Conservation (phyloP, 2,888 invertebrate species). For the Notodonta ziczac region DNA sequence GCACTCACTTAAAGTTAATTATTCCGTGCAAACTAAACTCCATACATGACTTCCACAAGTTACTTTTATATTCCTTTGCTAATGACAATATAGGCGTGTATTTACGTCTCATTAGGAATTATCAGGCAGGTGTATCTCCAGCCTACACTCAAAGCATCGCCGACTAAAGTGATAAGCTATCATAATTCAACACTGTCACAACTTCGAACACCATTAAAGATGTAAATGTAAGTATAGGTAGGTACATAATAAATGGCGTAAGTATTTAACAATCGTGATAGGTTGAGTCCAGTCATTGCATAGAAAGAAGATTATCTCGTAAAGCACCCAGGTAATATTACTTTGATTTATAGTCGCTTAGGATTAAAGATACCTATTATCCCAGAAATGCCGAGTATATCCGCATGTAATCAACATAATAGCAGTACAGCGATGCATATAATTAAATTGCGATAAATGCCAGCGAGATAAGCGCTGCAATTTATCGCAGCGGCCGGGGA, state of each 20-base stretch:
- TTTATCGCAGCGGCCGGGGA: constrained; percentile 40
- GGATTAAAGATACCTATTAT: too few species aligned
- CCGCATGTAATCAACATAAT: neutral
- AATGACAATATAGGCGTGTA: neutral
- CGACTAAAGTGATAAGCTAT: constrained; percentile 10
- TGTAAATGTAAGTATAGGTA: neutral
- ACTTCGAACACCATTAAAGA: neutral
- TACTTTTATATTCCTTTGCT: too few species aligned
- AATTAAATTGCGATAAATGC: constrained; percentile 72
- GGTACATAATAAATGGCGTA: too few species aligned
- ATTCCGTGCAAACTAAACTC: too few species aligned
- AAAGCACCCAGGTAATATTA: too few species aligned
- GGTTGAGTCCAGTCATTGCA: too few species aligned
- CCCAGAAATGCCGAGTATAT: neutral
- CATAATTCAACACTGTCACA: neutral
- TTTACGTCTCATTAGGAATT: neutral
- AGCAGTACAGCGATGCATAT: constrained; percentile 51
- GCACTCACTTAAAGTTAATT: too few species aligned
- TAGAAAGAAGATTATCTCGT: too few species aligned
- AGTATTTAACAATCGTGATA: too few species aligned
- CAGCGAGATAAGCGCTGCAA: constrained; percentile 52
- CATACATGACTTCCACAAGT: too few species aligned
- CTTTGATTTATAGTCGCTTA: too few species aligned
- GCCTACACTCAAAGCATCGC: constrained; percentile 22
- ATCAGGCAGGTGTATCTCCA: constrained; percentile 19